phyloP scores from a whole-genome alignment of 2,888 invertebrate genomes.

The Melanotus villosus region DNA sequence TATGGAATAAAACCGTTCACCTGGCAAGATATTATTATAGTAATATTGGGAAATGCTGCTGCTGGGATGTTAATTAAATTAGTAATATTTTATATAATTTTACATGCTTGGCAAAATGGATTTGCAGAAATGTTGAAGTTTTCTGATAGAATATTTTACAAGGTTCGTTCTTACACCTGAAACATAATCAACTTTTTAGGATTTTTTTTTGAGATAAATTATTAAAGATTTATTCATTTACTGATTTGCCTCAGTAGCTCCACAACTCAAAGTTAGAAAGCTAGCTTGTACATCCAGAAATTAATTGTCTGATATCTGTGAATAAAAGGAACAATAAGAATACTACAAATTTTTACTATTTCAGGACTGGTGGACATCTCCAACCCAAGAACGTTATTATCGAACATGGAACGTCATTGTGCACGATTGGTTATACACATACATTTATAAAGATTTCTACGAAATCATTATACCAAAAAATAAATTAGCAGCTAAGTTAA shows the following conservation, averaged over 20 bases:
- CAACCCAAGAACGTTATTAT: conserved; percentile 86
- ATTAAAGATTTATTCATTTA: no score
- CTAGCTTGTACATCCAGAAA: no score
- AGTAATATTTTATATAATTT: conserved; percentile 81
- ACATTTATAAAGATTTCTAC: conserved; percentile 84
- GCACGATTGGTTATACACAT: conserved; percentile 93
- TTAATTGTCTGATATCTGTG: background rate
- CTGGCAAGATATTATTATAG: conserved; percentile 71
- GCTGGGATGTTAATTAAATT: conserved; percentile 77
- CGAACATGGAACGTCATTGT: conserved; percentile 97
- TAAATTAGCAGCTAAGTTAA: conserved; percentile 71
- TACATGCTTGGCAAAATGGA: conserved; percentile 94
- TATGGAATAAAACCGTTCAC: conserved; percentile 70
- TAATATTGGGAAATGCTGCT: conserved; percentile 81
- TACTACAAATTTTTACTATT: conserved; percentile 40
- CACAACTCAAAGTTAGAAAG: no score
- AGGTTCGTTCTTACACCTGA: no score
- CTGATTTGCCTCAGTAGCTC: no score
- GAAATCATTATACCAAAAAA: conserved; percentile 67
- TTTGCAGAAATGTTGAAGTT: conserved; percentile 92
- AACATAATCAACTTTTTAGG: no score
- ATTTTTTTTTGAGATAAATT: no score
- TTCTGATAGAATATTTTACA: conserved; percentile 87
- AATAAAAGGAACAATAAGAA: background rate
- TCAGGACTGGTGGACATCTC: conserved; percentile 96